Base-by-base conservation (phyloP, 2,113 vertebrate species). In the Sorex fumeus region DNA sequence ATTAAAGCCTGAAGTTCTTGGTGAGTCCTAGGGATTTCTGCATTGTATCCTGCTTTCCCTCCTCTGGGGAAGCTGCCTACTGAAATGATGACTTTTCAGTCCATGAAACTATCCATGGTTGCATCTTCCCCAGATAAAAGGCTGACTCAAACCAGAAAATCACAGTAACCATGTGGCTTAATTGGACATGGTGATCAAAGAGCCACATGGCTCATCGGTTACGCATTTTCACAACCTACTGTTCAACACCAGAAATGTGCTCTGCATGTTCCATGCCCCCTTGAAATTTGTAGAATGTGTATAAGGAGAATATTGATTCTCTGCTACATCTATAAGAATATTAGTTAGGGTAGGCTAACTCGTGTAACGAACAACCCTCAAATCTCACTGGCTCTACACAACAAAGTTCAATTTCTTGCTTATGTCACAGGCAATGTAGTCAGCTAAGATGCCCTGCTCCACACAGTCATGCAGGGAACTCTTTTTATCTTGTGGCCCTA, bases 121-220 rank as follows among this genome's bases (percentile, higher is more conserved):
- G 67, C 91, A 86, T 95, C 72, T 94, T 92, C 83, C 83, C 69
- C 62, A 74, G 82, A 96, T 96, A 86, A 95, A 96, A 95, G 90
- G 76, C 85, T 95, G 92, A 90, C 90, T 94, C 83, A 70, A 96
- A 93, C 82, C 86, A 77, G 83, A 93, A 94, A 91, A 92, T 95
- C 80, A 81, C 21, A 96, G 88, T 84, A 88, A 95, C 86, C 92
- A 90, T 84, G 88, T 95, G 93, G 86, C 83, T 95, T 95, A 88
- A 94, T 69, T 96, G 91, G 93, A 92, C 76, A 96, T 53, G 88
- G 79, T 83, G 80, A 95, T 92, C 94, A 96, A 96, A 95, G 93
- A 95, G 66, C 77, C 90, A 80, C 88, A 95, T 88, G 94, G 93
- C 79, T 93, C 94, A 93, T 88, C 78, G 79, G 93, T 92, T 94